Percentiles rank a stretch among this genome's conserved stretches.
Evolutionary conservation across 2,113 vertebrate genomes (phyloP).

Genomic region (Pardalotus punctatus): DNA sequence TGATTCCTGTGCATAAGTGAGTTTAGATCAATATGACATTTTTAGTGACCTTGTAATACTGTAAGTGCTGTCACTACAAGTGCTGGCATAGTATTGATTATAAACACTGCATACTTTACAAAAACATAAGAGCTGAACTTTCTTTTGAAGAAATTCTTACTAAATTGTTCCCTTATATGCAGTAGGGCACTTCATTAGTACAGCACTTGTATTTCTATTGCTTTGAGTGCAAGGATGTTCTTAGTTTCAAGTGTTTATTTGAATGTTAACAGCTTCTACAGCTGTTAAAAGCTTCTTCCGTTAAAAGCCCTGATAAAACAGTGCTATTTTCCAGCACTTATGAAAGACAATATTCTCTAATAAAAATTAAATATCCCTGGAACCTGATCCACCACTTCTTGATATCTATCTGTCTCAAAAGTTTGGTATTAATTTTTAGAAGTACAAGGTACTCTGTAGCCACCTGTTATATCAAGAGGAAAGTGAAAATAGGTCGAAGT

Average conservation of each 20-base stretch:
- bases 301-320: not conserved
- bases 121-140: not conserved
- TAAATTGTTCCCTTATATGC: not conserved
- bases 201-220: not conserved
- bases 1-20: not conserved
- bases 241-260: not conserved
- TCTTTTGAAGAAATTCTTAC: not conserved
- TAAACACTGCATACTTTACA: not conserved
- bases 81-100: not conserved
- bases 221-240: not conserved
- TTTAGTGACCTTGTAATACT: not conserved
- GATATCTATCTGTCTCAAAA: not conserved
- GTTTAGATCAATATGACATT: not conserved
- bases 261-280: not conserved
- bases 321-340: not conserved
- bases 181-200: not conserved
- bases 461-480: not conserved
- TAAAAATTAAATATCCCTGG: not conserved
- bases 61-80: not conserved
- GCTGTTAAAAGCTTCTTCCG: not conserved
- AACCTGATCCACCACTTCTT: not conserved
- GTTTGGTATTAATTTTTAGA: not conserved
- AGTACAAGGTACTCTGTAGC: not conserved
- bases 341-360: not conserved
- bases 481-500: not conserved